phyloP scores from a whole-genome alignment of 2,888 invertebrate genomes.

The Pinctada fucata region DNA sequence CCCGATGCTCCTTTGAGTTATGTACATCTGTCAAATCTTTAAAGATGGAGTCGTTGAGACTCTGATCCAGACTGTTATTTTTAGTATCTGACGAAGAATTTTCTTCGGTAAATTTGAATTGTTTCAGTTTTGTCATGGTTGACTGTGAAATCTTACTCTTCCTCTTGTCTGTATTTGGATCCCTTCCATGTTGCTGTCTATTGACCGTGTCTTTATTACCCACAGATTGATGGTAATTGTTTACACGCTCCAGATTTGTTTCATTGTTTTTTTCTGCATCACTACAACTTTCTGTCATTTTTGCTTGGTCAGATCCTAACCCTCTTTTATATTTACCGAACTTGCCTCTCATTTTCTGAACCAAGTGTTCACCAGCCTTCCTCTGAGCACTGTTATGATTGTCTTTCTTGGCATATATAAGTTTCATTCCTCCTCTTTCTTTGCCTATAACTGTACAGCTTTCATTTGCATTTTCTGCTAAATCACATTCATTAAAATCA shows the following conservation, averaged over 20 bases:
- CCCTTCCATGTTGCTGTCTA: neutral
- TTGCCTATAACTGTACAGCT: neutral
- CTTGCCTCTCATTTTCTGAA: slow-evolving; percentile 1
- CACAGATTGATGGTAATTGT: neutral
- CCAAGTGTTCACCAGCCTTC: neutral
- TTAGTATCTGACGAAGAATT: neutral
- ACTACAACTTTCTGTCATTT: neutral
- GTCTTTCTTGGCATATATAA: neutral
- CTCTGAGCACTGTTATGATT: slow-evolving; percentile 8
- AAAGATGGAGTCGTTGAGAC: neutral
- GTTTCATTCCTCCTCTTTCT: neutral
- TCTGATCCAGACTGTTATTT: too few relatives aligned
- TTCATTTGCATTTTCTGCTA: neutral
- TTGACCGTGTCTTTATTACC: neutral
- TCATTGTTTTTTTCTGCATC: neutral
- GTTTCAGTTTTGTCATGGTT: slow-evolving; percentile 52
- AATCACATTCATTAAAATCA: neutral
- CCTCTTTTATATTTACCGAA: slow-evolving; percentile 1
- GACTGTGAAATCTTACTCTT: slow-evolving; percentile 34
- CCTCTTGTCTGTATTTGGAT: neutral
- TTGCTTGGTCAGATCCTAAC: slow-evolving; percentile 9
- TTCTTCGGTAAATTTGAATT: slow-evolving; percentile 48
- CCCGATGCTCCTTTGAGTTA: slow-evolving; percentile 16
- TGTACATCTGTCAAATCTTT: neutral
- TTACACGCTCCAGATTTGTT: neutral